Percentiles rank a stretch among this genome's conserved stretches.
Evolutionary conservation across 2,888 invertebrate species (phyloP).

Genomic region (Thecocarcelia acutangulata): DNA sequence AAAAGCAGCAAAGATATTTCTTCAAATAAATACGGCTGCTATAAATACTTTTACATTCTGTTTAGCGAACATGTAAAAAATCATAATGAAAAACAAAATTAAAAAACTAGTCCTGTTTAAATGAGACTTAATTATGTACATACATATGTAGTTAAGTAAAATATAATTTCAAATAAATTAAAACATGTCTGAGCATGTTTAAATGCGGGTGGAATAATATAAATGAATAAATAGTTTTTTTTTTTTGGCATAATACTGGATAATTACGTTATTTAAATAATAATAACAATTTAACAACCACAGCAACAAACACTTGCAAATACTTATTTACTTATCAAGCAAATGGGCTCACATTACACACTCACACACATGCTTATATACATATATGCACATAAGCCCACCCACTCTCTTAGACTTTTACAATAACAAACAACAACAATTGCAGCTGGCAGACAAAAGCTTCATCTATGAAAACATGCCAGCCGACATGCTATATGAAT

Average conservation of each 20-base stretch:
- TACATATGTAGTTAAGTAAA: not conserved
- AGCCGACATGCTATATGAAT: not conserved
- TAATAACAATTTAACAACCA: constrained; percentile 57
- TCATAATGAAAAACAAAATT: not conserved
- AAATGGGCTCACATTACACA: constrained; percentile 10
- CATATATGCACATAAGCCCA: too few relatives aligned
- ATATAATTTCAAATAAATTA: not conserved
- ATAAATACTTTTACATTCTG: constrained; percentile 12
- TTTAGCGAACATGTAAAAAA: not conserved
- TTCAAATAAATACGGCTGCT: constrained; percentile 36
- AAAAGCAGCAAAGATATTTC: too few relatives aligned
- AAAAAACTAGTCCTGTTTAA: not conserved
- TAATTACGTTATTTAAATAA: constrained; percentile 69
- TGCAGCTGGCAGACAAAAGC: not conserved
- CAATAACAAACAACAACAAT: not conserved
- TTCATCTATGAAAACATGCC: constrained; percentile 20
- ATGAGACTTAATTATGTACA: constrained; percentile 23
- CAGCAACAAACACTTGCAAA: constrained; percentile 54
- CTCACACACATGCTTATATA: too few relatives aligned
- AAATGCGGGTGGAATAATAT: constrained; percentile 2
- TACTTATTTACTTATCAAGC: constrained; percentile 39
- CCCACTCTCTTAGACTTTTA: not conserved
- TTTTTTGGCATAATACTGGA: constrained; percentile 61
- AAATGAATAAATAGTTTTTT: constrained; percentile 61
- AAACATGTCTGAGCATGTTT: not conserved